A percentile compares a stretch with the other conserved stretches of the same genome.
Evolutionary conservation across 1,140 invertebrate species (phyloP).

Genomic region (Leptopilina clavipes): DNA sequence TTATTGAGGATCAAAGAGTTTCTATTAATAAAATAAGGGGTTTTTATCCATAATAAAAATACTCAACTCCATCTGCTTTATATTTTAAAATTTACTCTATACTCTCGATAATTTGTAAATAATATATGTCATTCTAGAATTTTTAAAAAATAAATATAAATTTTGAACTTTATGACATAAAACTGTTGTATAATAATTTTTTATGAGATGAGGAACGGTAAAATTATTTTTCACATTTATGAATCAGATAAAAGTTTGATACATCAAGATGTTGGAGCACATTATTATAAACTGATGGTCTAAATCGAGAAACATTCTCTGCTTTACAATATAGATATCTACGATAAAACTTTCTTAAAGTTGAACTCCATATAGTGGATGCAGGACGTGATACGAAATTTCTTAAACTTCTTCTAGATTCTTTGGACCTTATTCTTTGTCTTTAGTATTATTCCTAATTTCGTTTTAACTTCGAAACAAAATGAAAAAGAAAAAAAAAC

Average conservation of each 20-base stretch:
- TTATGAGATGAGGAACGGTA: too few species aligned
- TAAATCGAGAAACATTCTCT: not conserved
- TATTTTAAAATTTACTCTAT: too few species aligned
- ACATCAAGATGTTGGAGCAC: not conserved
- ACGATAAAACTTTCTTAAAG: not conserved
- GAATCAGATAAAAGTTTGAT: slow-evolving; percentile 4
- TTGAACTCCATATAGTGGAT: not conserved
- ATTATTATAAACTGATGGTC: slow-evolving; percentile 14
- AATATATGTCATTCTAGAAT: too few species aligned
- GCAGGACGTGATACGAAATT: not conserved
- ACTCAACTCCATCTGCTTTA: too few species aligned
- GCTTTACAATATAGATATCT: not conserved
- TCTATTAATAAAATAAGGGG: slow-evolving; percentile 8
- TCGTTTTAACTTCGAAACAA: not conserved
- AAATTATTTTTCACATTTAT: not conserved
- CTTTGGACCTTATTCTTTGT: not conserved
- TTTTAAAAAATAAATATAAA: too few species aligned
- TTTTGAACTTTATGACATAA: too few species aligned
- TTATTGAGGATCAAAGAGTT: not conserved
- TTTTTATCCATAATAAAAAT: not conserved
- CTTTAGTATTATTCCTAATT: not conserved
- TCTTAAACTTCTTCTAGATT: not conserved
- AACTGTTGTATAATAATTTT: too few species aligned
- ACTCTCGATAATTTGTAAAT: too few species aligned
- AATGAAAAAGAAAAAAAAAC: not conserved